Percentiles rank a stretch among this genome's conserved stretches.
Conservation (phyloP, 2,113 vertebrate genomes). For the Ochotona princeps region DNA sequence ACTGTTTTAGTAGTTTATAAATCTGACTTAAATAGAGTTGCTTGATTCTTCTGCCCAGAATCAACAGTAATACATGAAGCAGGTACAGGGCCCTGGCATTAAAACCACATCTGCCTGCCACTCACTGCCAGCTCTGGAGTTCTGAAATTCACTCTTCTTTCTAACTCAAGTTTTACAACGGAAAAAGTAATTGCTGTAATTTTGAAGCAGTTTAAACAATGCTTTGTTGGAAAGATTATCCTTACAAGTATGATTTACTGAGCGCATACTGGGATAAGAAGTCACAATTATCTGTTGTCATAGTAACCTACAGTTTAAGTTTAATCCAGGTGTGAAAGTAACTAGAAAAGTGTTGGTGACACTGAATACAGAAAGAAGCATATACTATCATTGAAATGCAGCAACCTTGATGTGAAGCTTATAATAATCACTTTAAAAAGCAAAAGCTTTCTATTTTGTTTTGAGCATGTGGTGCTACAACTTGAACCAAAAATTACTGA, state of each 20-base stretch:
- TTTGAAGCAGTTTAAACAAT: constrained; percentile 71
- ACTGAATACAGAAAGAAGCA: constrained; percentile 12
- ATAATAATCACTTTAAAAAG: constrained; percentile 51
- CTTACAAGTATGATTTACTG: constrained; percentile 65
- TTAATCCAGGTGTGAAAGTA: constrained; percentile 39
- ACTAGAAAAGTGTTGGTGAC: constrained; percentile 36
- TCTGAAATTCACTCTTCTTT: constrained; percentile 47
- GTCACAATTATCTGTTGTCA: constrained; percentile 65
- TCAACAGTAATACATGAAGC: neutral
- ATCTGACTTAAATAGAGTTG: neutral
- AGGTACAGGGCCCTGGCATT: fast-evolving
- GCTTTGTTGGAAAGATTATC: constrained; percentile 67
- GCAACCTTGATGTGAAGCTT: constrained; percentile 20
- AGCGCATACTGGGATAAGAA: constrained; percentile 36
- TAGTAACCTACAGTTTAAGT: constrained; percentile 62
- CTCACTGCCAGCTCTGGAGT: neutral
- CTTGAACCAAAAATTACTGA: constrained; percentile 45
- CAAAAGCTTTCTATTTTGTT: constrained; percentile 33
- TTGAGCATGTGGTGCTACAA: constrained; percentile 10
- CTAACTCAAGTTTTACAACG: constrained; percentile 31
- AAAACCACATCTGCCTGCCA: neutral
- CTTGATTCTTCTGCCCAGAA: neutral
- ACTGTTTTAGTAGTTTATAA: neutral
- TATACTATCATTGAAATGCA: neutral
- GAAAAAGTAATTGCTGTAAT: constrained; percentile 54